Evolutionary conservation across 2,797 vertebrate genomes (phyloP), one percentile per base, ranked within the genome.

Genomic region (Champsocephalus esox): DNA sequence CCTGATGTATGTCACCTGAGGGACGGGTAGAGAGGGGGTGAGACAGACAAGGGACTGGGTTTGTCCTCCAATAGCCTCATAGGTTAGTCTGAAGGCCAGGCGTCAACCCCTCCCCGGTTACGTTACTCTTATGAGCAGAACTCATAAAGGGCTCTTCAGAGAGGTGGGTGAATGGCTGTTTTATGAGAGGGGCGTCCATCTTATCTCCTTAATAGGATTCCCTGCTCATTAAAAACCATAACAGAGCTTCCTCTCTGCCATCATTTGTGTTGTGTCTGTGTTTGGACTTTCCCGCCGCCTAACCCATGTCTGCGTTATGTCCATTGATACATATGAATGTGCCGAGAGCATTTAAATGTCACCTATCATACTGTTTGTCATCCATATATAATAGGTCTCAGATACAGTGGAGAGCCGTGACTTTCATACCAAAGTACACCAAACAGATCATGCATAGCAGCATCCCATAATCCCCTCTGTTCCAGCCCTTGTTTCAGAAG

Each of bases 151-250:
- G 65, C 50, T 81, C 81, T 70, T 70, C 34, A 9, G 34, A 72
- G 84, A 79, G 60, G 46, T 45, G 12, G 12, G 54, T 65, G 77
- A 77, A 75, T 61, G 56, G 55, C 34, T 38, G 34, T 66, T 83
- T 80, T 75, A 86, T 67, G 63, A 79, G 74, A 70, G 59, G 70
- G 58, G 55, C 45, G 44, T 74, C 73, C 63, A 62, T 80, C 70
- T 75, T 79, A 78, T 83, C 81, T 80, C 68, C 66, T 71, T 86
- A 80, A 80, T 78, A 83, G 74, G 62, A 82, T 82, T 85, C 64
- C 71, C 70, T 70, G 46, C 43, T 73, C 68, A 78, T 80, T 82
- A 77, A 77, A 76, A 70, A 49, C 45, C 58, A 45, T 38, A n/a
- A 46, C 44, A 12, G 55, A 46, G 10, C 57, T 66, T 38, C 8